Evolutionary conservation across 1,140 invertebrate species (phyloP).

Genomic region (Drusus annulatus): DNA sequence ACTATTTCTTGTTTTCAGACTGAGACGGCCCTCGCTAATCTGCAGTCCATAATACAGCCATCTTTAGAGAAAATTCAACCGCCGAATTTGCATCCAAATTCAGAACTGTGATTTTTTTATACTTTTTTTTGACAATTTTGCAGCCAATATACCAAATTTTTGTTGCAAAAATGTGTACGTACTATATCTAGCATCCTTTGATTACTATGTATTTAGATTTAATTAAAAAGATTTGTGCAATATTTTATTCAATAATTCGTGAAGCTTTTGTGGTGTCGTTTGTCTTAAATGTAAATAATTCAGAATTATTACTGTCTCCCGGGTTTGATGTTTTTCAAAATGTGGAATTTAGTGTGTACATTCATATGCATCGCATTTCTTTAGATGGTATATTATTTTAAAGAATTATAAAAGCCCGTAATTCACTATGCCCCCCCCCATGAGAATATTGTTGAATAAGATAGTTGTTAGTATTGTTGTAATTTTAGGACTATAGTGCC

Average conservation of each 20-base stretch:
- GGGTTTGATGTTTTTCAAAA: not conserved
- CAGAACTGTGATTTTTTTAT: constrained; percentile 60
- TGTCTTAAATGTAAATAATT: constrained; percentile 19
- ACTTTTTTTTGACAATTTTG: constrained; percentile 40
- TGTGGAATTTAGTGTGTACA: not conserved
- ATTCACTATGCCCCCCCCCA: not conserved
- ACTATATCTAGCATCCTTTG: constrained; percentile 2
- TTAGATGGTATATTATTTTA: not conserved
- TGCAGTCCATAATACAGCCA: constrained; percentile 78
- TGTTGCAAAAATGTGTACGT: constrained; percentile 8
- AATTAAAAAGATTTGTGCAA: constrained; percentile 19
- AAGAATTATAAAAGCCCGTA: not conserved
- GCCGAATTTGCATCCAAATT: constrained; percentile 55
- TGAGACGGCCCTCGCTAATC: constrained; percentile 76
- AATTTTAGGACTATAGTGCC: not conserved
- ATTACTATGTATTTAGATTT: constrained; percentile 24
- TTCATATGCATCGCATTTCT: not conserved
- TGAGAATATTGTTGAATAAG: not conserved
- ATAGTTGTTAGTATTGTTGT: not conserved
- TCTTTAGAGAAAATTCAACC: constrained; percentile 65
- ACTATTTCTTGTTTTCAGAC: constrained; percentile 67
- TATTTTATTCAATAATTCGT: constrained; percentile 15
- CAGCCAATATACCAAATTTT: constrained; percentile 17
- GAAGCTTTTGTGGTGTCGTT: constrained; percentile 1
- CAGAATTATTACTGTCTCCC: not conserved